Base-by-base conservation (phyloP, 2,113 vertebrate genomes). In the Phoxinus phoxinus region DNA sequence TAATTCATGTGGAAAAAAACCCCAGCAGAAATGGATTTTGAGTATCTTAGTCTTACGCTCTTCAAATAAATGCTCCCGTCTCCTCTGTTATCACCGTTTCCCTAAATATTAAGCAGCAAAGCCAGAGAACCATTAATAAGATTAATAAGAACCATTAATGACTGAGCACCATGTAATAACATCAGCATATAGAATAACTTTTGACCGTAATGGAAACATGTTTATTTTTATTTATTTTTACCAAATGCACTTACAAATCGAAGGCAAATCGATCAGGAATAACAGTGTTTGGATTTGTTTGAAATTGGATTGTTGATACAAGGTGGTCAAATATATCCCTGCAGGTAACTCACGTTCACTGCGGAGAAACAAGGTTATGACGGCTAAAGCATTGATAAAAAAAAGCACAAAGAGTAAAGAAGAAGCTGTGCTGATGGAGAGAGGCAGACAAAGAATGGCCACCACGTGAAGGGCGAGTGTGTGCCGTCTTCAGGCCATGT, bases 401-500 rank as follows among this genome's bases (percentile, higher is more conserved):
- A 87, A 90, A 80, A 63, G 71, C 25, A 85, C 37, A 86, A 46
- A 56, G 80, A 75, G 44, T 7, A 67, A 15, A 83, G 84, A 82
- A 69, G 25, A 53, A 77, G 27, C 86, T 87, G 85, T 77, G 80
- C 63, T 89, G 75, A 77, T 46, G 30, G 87, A 84, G n/a, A 46
- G 71, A 56, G 30, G 23, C 51, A 30, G 32, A n/a, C 46, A 56
- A 37, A 35, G 67, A 46, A 69, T 72, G 61, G 86, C 46, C 51
- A 81, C 87, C 91, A 94, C 88, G 92, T 93, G 92, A 93, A 91
- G 85, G 85, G 90, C 81, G 89, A 82, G 89, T 91, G 90, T 91
- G 91, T 92, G 92, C 89, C 88, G 90, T 90, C 92, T 87, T 81
- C 58, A 81, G 81, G 90, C 91, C 93, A 94, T 93, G 93, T 94